phyloP scores from a whole-genome alignment of 2,113 vertebrate genomes.

The Cryptomyrus ogoouensis region DNA sequence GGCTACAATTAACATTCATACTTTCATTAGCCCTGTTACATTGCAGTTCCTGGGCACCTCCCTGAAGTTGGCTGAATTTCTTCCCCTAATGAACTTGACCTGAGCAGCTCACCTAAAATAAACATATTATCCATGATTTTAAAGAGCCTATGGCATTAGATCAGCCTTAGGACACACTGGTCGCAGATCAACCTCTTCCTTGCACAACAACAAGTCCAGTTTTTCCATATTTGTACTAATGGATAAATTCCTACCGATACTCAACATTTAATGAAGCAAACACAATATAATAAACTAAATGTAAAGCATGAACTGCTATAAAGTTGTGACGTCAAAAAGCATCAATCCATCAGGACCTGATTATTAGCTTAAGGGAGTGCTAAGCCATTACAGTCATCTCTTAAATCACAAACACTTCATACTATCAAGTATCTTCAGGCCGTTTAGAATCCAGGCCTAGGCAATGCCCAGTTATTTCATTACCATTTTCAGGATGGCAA shows the following conservation, averaged over 20 bases:
- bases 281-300: neutral
- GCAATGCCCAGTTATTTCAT: neutral
- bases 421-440: neutral
- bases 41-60: neutral
- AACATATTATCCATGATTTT: neutral
- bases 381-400: neutral
- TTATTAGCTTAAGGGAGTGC: neutral
- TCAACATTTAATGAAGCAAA: neutral
- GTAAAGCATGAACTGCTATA: neutral
- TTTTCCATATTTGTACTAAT: neutral
- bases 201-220: neutral
- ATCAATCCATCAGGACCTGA: neutral
- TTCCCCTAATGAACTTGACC: neutral
- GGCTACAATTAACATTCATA: neutral
- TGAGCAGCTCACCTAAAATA: neutral
- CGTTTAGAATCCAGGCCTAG: neutral
- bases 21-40: neutral
- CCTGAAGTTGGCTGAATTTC: neutral
- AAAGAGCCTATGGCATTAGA: neutral
- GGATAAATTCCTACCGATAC: neutral
- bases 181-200: neutral
- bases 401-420: neutral
- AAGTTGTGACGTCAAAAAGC: neutral
- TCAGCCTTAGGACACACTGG: neutral
- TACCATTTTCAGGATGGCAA: neutral